Base-by-base conservation (phyloP, 2,888 invertebrate species). In the Plebejus anna region DNA sequence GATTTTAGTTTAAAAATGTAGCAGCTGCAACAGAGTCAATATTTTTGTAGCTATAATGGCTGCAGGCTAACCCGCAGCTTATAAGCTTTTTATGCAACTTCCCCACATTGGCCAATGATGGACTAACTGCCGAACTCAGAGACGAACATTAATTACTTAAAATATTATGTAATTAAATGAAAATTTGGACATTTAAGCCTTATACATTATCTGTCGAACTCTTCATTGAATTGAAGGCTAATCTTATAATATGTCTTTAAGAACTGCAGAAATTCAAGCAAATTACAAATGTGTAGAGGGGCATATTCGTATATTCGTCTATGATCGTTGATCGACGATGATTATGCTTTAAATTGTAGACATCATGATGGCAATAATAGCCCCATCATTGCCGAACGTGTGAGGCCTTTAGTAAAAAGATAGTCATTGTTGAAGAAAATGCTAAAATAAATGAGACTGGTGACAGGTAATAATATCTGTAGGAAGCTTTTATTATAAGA, bases 1-100 rank as follows among this genome's bases (percentile, higher is more conserved):
- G 70, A 70, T 61, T 70, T 70, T 9, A 36, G 16, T 70, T 70
- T 70, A 70, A 16, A 70, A 70, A 70, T 70, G 70, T 70, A 70
- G 16, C 32, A 32, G 32, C 36, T 36, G 70, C 70, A 70, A 38
- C n/a, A 38, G 70, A 36, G 70, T 36, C 13, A 38, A 38, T 16
- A 16, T 38, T 38, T 36, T 36, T 70, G 13, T 38, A 36, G 32
- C 70, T 16, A 16, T 70, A 36, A 70, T 70, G 7, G 38, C 36
- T 61, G 61, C 61, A 22, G 9, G 61, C 61, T 22, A 59, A 22
- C n/a, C 9, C 59, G 22, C 22, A 22, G 22, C 22, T 22, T 9
- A 59, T 22, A 2, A 59, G 59, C 59, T 22, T 59, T 59, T 2
- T 22, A 22, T 22, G n/a, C n/a, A 6, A 59, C 13, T 13, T 51